phyloP scores from a whole-genome alignment of 2,113 vertebrate genomes.

The Dasyprocta punctata region DNA sequence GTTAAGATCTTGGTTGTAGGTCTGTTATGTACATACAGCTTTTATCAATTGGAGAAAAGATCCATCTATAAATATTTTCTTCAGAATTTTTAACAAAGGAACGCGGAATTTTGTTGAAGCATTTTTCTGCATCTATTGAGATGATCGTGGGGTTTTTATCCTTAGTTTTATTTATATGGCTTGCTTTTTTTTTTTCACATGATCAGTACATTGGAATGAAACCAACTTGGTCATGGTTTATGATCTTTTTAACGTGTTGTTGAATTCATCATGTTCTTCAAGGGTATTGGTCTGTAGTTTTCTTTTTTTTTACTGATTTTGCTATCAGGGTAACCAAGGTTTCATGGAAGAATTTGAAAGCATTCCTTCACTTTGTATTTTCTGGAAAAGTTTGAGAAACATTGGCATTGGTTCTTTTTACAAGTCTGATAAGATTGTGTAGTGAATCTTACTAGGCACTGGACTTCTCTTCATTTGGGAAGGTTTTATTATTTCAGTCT shows the following conservation, averaged over 20 bases:
- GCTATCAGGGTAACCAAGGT: background rate
- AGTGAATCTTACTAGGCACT: background rate
- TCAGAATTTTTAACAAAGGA: background rate
- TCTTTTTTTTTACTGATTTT: background rate
- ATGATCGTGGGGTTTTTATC: background rate
- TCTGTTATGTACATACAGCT: background rate
- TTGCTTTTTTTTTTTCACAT: background rate
- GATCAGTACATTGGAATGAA: background rate
- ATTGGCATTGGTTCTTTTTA: background rate
- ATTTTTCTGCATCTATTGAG: background rate
- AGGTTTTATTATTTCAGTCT: background rate
- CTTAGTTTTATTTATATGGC: background rate
- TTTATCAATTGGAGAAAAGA: background rate
- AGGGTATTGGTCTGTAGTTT: background rate
- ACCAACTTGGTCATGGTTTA: background rate
- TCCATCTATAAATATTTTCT: background rate
- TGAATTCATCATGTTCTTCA: background rate
- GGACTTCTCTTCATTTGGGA: background rate
- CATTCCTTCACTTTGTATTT: background rate
- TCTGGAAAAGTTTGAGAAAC: background rate
- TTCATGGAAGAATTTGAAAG: background rate
- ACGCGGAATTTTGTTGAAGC: background rate
- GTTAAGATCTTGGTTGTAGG: background rate
- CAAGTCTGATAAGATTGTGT: background rate
- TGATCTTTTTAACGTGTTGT: background rate